Evolutionary conservation across 2,888 invertebrate species (phyloP).

Genomic region (Limnephilus marmoratus): DNA sequence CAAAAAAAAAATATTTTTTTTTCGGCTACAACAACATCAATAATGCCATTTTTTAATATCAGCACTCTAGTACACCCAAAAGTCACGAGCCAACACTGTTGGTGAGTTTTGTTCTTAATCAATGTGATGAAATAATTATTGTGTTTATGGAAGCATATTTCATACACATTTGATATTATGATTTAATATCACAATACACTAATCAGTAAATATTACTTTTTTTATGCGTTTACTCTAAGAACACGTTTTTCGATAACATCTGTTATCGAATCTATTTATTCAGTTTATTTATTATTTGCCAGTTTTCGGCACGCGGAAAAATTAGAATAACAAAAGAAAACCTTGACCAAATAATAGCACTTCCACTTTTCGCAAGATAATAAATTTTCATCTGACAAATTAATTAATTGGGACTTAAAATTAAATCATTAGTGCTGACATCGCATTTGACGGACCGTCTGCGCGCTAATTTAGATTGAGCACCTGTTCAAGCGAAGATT

Average conservation of each 20-base stretch:
- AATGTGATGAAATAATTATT: background rate
- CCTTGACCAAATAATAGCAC: constrained; percentile 2
- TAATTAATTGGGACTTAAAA: constrained; percentile 4
- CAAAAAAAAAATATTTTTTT: too few species aligned
- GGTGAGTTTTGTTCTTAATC: background rate
- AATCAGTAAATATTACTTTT: background rate
- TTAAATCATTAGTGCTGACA: background rate
- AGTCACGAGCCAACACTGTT: too few species aligned
- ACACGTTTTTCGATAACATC: background rate
- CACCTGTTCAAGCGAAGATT: background rate
- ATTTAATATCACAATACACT: background rate
- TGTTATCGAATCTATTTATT: background rate
- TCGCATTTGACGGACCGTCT: constrained; percentile 8
- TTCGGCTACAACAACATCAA: too few species aligned
- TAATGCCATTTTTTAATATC: too few species aligned
- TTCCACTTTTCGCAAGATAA: background rate
- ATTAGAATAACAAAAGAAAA: constrained; percentile 24
- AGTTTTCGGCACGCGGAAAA: constrained; percentile 3
- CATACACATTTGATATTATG: background rate
- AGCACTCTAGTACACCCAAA: too few species aligned
- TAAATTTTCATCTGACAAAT: background rate
- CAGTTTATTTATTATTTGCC: constrained; percentile 16
- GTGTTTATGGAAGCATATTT: background rate
- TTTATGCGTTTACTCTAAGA: background rate
- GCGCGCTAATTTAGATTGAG: background rate